Conservation (phyloP, 92 coral and sea anemone species). For the Parazoanthus swiftii region DNA sequence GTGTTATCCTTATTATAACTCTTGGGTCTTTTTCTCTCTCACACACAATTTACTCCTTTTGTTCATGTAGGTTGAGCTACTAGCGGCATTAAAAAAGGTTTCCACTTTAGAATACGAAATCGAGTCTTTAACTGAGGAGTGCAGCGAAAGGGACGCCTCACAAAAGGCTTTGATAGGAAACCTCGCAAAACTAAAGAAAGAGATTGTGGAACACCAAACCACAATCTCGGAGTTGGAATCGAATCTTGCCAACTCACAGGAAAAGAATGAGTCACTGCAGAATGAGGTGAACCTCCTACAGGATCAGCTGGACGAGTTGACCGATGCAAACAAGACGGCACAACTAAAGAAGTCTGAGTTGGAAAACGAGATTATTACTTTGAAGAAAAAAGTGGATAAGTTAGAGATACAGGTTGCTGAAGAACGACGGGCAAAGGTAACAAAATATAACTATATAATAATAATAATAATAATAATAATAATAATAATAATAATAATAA, state of each 20-base stretch:
- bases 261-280: slow-evolving; percentile 59
- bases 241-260: slow-evolving; percentile 62
- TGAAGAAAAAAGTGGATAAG: slow-evolving; percentile 77
- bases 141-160: slow-evolving; percentile 59
- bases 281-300: slow-evolving; percentile 60
- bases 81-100: slow-evolving; percentile 83
- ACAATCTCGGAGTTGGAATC: slow-evolving; percentile 72
- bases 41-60: not conserved
- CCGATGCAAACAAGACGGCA: slow-evolving; percentile 55
- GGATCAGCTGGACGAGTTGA: slow-evolving; percentile 61
- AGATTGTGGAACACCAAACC: slow-evolving; percentile 77
- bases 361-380: slow-evolving; percentile 76
- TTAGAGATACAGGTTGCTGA: slow-evolving; percentile 71
- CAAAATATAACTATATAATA: not conserved
- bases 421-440: slow-evolving; percentile 66
- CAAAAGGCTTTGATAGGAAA: slow-evolving; percentile 62
- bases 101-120: slow-evolving; percentile 78
- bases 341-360: slow-evolving; percentile 70
- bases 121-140: slow-evolving; percentile 61
- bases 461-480: too few species aligned
- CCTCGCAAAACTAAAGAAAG: slow-evolving; percentile 58
- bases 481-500: too few species aligned
- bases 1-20: too few species aligned
- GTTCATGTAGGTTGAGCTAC: slow-evolving; percentile 53
- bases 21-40: too few species aligned